Evolutionary conservation across 2,888 invertebrate genomes (phyloP), one percentile per base, ranked within the genome.

Genomic region (Polyommatus iphigenia): DNA sequence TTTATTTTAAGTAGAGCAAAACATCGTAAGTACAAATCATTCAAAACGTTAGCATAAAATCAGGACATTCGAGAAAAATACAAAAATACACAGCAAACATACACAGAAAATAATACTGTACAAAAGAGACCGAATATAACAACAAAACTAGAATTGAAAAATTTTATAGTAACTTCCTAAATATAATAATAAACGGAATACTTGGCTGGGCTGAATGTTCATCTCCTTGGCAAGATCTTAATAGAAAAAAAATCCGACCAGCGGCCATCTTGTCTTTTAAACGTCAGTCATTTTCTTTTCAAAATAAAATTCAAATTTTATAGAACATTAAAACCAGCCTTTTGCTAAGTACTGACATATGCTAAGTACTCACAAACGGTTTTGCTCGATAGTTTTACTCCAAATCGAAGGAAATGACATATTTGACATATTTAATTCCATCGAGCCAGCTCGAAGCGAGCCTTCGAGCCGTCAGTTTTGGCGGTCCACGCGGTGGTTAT

Each of bases 1-100:
- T 90, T 88, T 91, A 90, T 88, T 90, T 84, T 86, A 89, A 88
- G 85, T 86, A 88, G 87, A 88, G 79, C 75, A 90, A 86, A 90
- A 90, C 87, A 87, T 87, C 85, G 86, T 92, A 92, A 92, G 91
- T 93, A 92, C 88, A 81, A 83, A 82, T 75, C 79, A 78, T 79
- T 75, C 78, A 79, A 81, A 80, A 81, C 83, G 81, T 81, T 81
- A 79, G 75, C 81, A 81, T 83, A 82, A 80, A 62, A 36, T 46
- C 24, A 50, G 36, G 41, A 77, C 67, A 71, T 57, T 71, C 71
- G 32, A 50, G 54, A 71, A 71, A 59, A 79, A 77, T 75, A 62
- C 78, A 71, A 71, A 59, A 79, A 77, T 75, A 62, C 78, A 79
- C 73, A 73, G 71, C 76, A 77, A 75, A 79, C 76, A 82, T 83